phyloP scores from a whole-genome alignment of 2,797 vertebrate species.

The Halcyon leucocephala region DNA sequence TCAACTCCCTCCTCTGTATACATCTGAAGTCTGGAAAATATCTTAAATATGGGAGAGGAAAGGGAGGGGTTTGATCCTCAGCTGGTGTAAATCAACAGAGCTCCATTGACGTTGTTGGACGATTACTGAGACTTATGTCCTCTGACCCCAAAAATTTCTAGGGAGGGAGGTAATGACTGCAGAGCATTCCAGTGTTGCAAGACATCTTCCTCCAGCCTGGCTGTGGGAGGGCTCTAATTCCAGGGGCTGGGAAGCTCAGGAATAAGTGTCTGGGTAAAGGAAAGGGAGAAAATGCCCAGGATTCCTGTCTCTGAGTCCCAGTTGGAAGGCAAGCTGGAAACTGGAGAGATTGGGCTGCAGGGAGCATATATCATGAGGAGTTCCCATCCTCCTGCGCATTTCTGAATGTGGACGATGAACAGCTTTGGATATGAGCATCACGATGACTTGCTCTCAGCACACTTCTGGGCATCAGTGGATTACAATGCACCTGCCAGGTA shows the following conservation, averaged over 20 bases:
- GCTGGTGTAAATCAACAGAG: slow-evolving; percentile 57
- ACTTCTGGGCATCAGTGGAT: background rate
- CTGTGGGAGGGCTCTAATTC: background rate
- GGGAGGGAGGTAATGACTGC: slow-evolving; percentile 62
- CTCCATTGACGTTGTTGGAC: slow-evolving; percentile 54
- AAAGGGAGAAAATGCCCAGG: background rate
- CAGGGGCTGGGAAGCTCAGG: background rate
- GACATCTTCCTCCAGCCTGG: slow-evolving; percentile 47
- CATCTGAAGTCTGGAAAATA: slow-evolving; percentile 53
- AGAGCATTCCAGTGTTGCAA: slow-evolving; percentile 69
- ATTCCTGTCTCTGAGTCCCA: background rate
- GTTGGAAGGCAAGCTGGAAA: background rate
- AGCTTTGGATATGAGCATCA: background rate
- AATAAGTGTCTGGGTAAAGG: background rate
- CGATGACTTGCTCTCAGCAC: background rate
- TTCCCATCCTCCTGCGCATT: background rate
- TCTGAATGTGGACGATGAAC: background rate
- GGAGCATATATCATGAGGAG: fast-evolving
- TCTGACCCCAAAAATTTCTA: slow-evolving; percentile 68
- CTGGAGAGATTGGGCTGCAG: background rate
- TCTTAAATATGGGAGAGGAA: slow-evolving; percentile 61
- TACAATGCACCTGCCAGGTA: fast-evolving
- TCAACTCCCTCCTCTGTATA: slow-evolving; percentile 17
- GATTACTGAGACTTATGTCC: slow-evolving; percentile 57
- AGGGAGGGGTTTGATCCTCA: slow-evolving; percentile 60